Conservation (phyloP, 2,113 vertebrate genomes). For the Macrotus californicus region DNA sequence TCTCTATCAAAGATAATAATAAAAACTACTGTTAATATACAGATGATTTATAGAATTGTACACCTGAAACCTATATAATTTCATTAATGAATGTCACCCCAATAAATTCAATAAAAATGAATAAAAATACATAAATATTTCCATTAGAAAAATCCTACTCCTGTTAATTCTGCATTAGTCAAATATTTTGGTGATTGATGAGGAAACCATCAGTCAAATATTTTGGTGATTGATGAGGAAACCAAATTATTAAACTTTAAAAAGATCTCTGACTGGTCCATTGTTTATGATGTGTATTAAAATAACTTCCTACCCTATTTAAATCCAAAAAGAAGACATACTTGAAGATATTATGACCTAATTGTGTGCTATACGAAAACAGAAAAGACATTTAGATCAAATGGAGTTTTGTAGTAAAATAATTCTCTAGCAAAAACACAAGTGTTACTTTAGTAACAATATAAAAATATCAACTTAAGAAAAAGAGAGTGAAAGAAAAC, state of each 20-base stretch:
- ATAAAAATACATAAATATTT: neutral
- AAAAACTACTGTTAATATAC: neutral
- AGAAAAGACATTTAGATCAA: neutral
- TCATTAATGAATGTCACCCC: neutral
- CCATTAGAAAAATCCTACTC: neutral
- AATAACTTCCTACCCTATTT: neutral
- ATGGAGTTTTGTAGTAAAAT: neutral
- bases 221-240: neutral
- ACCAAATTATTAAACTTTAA: neutral
- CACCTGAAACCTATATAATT: neutral
- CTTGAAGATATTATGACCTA: neutral
- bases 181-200: neutral
- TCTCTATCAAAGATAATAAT: neutral
- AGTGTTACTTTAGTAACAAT: neutral
- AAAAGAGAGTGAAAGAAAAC: neutral
- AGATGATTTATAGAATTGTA: neutral
- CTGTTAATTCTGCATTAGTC: neutral
- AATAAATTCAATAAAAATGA: neutral
- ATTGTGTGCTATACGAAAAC: neutral
- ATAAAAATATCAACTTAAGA: neutral
- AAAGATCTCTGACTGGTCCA: neutral
- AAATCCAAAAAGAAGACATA: neutral
- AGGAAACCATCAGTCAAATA: neutral
- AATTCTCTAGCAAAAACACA: neutral
- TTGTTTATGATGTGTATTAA: neutral